Conservation (phyloP, 2,113 vertebrate species). For the Urocolius indicus region DNA sequence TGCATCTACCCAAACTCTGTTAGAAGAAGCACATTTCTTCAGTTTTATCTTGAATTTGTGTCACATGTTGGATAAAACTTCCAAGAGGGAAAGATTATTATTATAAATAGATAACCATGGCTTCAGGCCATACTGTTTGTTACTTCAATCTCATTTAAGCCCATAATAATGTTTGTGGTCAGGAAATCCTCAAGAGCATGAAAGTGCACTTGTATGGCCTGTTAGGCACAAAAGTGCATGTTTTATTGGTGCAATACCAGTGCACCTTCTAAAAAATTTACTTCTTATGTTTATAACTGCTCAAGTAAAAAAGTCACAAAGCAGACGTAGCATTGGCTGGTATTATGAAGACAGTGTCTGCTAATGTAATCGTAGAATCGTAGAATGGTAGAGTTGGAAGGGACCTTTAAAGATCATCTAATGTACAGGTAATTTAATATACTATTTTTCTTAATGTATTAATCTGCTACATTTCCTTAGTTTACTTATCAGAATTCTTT, state of each 20-base stretch:
- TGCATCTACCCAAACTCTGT: neutral
- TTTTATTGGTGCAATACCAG: conserved; percentile 41
- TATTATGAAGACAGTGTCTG: neutral
- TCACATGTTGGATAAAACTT: neutral
- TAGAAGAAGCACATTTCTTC: conserved; percentile 32
- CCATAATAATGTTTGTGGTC: conserved; percentile 28
- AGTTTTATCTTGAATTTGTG: conserved; percentile 42
- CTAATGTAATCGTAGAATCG: neutral
- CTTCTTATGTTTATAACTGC: conserved; percentile 18
- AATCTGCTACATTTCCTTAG: neutral
- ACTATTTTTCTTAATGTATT: neutral
- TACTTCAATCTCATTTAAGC: conserved; percentile 23
- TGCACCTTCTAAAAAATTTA: conserved; percentile 33
- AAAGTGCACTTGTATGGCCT: conserved; percentile 43
- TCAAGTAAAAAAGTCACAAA: neutral
- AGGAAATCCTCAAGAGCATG: conserved; percentile 43
- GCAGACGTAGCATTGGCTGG: neutral
- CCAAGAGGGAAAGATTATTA: conserved; percentile 25
- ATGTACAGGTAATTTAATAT: neutral
- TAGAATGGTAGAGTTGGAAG: too few species aligned
- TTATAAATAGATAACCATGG: conserved; percentile 30
- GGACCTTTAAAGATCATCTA: neutral
- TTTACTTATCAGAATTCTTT: neutral
- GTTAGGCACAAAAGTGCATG: conserved; percentile 41
- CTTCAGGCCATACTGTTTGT: conserved; percentile 37